Evolutionary conservation across 2,797 vertebrate species (phyloP), one percentile per base, ranked within the genome.

Genomic region (Philypnodon macrostomus): DNA sequence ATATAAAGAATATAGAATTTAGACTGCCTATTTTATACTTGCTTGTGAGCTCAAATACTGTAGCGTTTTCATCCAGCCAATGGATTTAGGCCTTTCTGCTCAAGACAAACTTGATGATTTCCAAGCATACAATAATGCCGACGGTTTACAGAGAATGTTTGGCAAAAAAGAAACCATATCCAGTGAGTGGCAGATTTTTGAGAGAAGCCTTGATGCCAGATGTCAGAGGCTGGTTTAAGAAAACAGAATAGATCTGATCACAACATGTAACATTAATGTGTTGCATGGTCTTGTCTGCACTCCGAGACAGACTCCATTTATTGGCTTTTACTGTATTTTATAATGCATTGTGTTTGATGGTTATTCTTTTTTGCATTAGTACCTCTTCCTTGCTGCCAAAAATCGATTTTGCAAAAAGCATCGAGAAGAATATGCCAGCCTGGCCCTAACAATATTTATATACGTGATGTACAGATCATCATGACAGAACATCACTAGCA

Each of bases 251-350:
- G 13, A 26, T 27, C 38, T 13, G 9, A 27, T 44, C 26, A 31
- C 4, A n/a, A 11, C 15, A 31, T n/a, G 11, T 27, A 44, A 30
- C 27, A 44, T 30, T 1, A 30, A 44, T n/a, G 6, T 7, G 15
- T 30, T 44, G 41, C 14, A 29, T 30, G 16, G 18, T n/a, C n/a
- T n/a, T n/a, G 15, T 31, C 17, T 18, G 26, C 15, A n/a, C 26
- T 30, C 13, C n/a, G 38, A 41, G 39, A 31, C 16, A 17, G 26
- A 44, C 41, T 18, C 6, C 29, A 30, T 44, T 44, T 44, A 44
- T 16, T 44, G 41, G 41, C 41, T 30, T 3, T 2, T 12, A 30
- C 26, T 30, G 31, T 44, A 44, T 44, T 29, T 3, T 23, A 6
- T 41, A 30, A 30, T n/a, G 10, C 2, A 1, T 7, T 30, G 11